Evolutionary conservation across 2,113 vertebrate genomes (phyloP).

Genomic region (Neodontobutis hainanensis): DNA sequence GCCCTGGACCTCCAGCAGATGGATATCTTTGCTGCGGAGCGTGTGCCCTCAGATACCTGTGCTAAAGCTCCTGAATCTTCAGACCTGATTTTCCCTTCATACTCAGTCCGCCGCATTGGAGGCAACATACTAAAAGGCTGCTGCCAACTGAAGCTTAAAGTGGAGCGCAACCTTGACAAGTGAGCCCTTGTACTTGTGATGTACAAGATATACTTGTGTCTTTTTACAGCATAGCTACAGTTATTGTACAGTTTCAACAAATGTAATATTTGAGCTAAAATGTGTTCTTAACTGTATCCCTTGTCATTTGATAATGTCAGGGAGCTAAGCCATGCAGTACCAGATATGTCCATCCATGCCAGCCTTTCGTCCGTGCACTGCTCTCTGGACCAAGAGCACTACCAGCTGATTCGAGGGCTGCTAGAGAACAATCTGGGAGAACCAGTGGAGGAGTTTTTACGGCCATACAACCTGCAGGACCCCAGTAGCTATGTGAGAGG

Average conservation of each 20-base stretch:
- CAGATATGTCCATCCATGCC: conserved; percentile 91
- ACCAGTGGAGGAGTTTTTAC: conserved; percentile 92
- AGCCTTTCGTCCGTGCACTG: conserved; percentile 93
- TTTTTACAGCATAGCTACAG: no score
- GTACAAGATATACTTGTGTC: neutral
- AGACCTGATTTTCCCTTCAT: conserved; percentile 90
- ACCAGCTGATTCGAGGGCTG: conserved; percentile 90
- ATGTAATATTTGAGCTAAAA: no score
- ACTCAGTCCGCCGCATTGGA: conserved; percentile 85
- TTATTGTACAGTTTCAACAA: no score
- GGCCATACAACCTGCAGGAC: conserved; percentile 95
- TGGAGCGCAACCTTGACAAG: conserved; percentile 97
- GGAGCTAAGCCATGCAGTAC: conserved; percentile 90
- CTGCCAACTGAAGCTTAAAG: conserved; percentile 89
- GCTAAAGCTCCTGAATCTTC: conserved; percentile 61
- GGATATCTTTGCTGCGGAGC: conserved; percentile 93
- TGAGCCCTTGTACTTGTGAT: no score
- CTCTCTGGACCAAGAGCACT: conserved; percentile 89
- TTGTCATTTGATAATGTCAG: conserved; percentile 61
- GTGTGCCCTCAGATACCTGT: conserved; percentile 56
- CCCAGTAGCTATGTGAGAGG: conserved; percentile 90
- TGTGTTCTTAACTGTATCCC: neutral
- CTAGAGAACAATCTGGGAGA: conserved; percentile 95
- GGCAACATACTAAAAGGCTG: conserved; percentile 89
- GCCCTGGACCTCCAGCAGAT: conserved; percentile 94